Percentiles rank a stretch among this genome's conserved stretches.
These are phyloP conservation scores for Hyphantria cunea DNA, from an alignment of 1,140 invertebrate species.

Conservation along the genomic window DNA sequence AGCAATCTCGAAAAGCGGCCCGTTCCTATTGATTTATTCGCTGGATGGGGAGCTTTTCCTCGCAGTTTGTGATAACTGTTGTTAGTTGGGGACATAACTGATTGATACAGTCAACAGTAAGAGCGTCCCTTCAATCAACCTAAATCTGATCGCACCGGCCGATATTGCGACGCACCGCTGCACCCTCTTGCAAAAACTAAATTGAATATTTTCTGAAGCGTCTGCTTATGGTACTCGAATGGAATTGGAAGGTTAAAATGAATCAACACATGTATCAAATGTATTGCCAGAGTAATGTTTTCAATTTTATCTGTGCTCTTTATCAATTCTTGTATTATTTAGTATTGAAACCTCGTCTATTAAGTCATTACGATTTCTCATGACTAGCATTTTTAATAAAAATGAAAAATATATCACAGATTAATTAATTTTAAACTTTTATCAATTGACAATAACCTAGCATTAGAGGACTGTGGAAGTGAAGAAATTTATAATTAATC, in stretches of 20 bases:
- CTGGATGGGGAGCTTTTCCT: constrained; percentile 19
- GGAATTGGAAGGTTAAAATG: background rate
- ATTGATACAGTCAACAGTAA: constrained; percentile 38
- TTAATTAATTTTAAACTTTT: no score
- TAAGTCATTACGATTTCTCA: no score
- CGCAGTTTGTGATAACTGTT: constrained; percentile 18
- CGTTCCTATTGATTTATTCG: constrained; percentile 25
- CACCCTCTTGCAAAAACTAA: constrained; percentile 52
- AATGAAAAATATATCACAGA: no score
- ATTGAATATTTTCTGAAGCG: constrained; percentile 36
- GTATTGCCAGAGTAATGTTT: no score
- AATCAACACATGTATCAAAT: no score
- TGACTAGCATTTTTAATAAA: no score
- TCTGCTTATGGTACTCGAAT: constrained; percentile 2
- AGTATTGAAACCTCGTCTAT: no score
- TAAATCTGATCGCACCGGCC: constrained; percentile 40
- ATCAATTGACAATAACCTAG: no score
- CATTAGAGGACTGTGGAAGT: no score
- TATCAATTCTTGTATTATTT: no score
- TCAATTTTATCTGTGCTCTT: no score
- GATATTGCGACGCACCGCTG: constrained; percentile 44
- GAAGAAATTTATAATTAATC: no score
- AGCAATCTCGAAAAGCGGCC: constrained; percentile 17
- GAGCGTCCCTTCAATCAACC: constrained; percentile 45
- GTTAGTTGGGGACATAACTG: constrained; percentile 30